Conservation (phyloP, 2,113 vertebrate species). For the Trichechus manatus region DNA sequence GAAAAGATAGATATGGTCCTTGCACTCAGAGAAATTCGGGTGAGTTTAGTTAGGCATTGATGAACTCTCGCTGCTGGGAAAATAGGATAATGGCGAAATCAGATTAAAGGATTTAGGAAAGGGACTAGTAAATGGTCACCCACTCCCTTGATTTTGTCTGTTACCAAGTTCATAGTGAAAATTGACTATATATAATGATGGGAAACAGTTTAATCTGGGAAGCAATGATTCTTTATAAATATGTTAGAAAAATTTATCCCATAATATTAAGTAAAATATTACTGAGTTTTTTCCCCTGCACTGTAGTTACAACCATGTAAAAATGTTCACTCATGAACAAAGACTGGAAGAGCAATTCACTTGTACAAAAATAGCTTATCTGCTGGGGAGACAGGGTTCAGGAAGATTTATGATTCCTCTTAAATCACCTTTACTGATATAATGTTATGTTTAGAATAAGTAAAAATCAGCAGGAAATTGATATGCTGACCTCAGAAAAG, state of each 20-base stretch:
- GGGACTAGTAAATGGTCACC: background rate
- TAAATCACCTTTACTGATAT: background rate
- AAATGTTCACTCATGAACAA: background rate
- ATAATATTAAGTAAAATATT: background rate
- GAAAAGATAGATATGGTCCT: background rate
- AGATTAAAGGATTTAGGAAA: background rate
- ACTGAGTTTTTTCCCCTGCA: background rate
- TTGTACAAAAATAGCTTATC: background rate
- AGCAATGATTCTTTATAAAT: constrained; percentile 13
- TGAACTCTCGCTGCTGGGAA: background rate
- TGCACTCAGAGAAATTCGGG: background rate
- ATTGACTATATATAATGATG: background rate
- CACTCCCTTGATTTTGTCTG: background rate
- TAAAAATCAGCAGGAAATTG: background rate
- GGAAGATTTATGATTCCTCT: background rate
- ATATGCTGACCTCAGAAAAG: background rate
- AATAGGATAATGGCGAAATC: background rate
- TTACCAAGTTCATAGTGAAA: background rate
- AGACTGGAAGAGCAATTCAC: background rate
- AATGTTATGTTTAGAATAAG: background rate
- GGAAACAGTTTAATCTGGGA: background rate
- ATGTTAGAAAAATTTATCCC: background rate
- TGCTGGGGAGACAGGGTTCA: background rate
- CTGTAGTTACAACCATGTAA: background rate
- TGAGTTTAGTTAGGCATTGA: background rate